A percentile compares a stretch with the other conserved stretches of the same genome.
Evolutionary conservation across 1,140 invertebrate genomes (phyloP).

Genomic region (Saccostrea echinata): DNA sequence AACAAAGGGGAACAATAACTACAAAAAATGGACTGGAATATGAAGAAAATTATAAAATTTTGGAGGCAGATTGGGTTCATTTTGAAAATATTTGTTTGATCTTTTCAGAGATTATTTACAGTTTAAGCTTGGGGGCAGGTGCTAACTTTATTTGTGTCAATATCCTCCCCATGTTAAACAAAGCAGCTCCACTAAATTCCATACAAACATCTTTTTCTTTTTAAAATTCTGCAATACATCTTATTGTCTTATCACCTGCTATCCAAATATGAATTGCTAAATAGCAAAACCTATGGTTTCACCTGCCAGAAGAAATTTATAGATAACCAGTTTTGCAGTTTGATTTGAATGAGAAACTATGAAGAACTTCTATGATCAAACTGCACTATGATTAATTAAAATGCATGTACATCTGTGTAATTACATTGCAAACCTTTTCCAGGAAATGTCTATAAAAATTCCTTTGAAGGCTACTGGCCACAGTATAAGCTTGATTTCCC

Average conservation of each 20-base stretch:
- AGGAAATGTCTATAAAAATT: too few relatives aligned
- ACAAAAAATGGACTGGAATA: conserved; percentile 9
- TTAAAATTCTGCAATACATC: conserved; percentile 13
- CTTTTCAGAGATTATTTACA: conserved; percentile 12
- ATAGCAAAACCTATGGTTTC: not conserved
- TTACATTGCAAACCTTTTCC: not conserved
- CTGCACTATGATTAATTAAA: not conserved
- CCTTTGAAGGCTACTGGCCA: not conserved
- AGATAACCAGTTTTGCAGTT: not conserved
- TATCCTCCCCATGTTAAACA: conserved; percentile 6
- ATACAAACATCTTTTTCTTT: not conserved
- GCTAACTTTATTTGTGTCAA: not conserved
- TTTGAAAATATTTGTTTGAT: conserved; percentile 13
- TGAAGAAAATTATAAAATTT: conserved; percentile 17
- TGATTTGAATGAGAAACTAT: not conserved
- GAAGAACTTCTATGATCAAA: not conserved
- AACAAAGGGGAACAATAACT: conserved; percentile 6
- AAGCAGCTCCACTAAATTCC: not conserved
- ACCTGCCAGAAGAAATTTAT: not conserved
- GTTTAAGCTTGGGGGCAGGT: not conserved
- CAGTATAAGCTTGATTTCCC: not conserved
- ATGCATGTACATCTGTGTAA: not conserved
- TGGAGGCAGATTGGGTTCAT: conserved; percentile 11
- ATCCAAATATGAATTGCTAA: not conserved
- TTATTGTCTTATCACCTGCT: conserved; percentile 15